Evolutionary conservation across 2,888 invertebrate genomes (phyloP).

Genomic region (Drosophila subquinaria): DNA sequence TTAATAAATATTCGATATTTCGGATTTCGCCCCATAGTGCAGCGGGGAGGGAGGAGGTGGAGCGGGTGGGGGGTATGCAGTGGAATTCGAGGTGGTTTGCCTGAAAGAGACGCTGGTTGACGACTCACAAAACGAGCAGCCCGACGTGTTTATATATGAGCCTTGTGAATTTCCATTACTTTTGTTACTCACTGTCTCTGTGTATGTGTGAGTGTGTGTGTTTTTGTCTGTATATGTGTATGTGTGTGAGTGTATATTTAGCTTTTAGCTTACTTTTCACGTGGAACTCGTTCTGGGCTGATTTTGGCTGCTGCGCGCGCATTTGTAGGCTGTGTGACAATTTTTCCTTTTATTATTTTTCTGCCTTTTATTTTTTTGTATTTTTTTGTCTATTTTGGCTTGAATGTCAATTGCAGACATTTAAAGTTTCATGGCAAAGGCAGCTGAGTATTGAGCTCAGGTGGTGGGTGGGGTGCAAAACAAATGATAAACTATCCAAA

Average conservation of each 20-base stretch:
- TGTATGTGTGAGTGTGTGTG: slow-evolving; percentile 3
- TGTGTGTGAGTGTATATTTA: slow-evolving; percentile 31
- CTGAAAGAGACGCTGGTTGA: slow-evolving; percentile 47
- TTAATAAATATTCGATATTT: too few species aligned
- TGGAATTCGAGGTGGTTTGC: slow-evolving; percentile 34
- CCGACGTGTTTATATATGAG: slow-evolving; percentile 44
- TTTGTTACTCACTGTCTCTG: slow-evolving; percentile 54
- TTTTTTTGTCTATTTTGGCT: slow-evolving; percentile 44
- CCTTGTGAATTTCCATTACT: slow-evolving; percentile 69
- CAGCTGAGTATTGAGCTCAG: slow-evolving; percentile 16
- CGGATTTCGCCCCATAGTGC: too few species aligned
- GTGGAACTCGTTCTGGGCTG: slow-evolving; percentile 56
- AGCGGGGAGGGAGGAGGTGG: not conserved
- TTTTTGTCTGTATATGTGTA: not conserved
- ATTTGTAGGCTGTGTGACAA: slow-evolving; percentile 76
- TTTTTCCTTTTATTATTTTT: slow-evolving; percentile 43
- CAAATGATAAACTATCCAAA: slow-evolving; percentile 67
- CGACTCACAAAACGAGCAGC: slow-evolving; percentile 59
- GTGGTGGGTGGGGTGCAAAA: slow-evolving; percentile 27
- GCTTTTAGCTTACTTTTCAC: slow-evolving; percentile 68
- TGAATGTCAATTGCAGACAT: slow-evolving; percentile 79
- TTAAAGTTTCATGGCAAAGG: slow-evolving; percentile 66
- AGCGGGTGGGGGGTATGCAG: not conserved
- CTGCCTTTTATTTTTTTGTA: not conserved
- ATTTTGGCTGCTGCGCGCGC: slow-evolving; percentile 72